Conservation (phyloP, 1,140 invertebrate genomes). For the Pseudomyrmex gracilis region DNA sequence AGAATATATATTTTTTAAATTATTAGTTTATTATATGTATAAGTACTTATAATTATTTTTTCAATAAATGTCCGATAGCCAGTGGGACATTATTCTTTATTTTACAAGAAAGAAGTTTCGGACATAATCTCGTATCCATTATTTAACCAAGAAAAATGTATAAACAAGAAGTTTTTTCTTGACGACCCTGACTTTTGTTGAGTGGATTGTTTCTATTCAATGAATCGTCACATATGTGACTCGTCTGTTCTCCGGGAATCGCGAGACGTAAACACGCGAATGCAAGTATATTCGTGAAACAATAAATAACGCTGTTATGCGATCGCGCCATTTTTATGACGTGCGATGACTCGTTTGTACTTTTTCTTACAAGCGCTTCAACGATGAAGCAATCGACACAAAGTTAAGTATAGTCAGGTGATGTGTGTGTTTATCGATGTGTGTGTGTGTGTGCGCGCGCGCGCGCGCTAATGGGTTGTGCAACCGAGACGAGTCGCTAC, state of each 20-base stretch:
- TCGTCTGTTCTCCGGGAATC: neutral
- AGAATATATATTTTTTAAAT: no score
- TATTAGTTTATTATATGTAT: no score
- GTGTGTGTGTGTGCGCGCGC: neutral
- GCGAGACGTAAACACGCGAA: neutral
- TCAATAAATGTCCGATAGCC: no score
- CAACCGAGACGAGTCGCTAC: constrained; percentile 50
- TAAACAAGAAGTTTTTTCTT: no score
- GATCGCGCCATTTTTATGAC: constrained; percentile 40
- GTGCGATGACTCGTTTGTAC: constrained; percentile 29
- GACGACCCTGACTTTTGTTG: no score
- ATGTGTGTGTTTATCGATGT: constrained; percentile 19
- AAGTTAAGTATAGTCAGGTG: constrained; percentile 62
- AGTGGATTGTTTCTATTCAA: neutral
- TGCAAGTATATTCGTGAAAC: neutral
- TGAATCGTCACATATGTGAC: neutral
- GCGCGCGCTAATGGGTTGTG: constrained; percentile 64
- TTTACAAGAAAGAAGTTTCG: no score
- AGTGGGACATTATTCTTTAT: no score
- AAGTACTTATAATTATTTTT: no score
- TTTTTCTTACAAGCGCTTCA: constrained; percentile 26
- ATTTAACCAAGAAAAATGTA: no score
- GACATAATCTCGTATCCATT: no score
- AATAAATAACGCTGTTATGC: constrained; percentile 26
- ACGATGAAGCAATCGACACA: neutral